Evolutionary conservation across 2,888 invertebrate species (phyloP), one percentile per base, ranked within the genome.

Genomic region (Drosophila pseudotalamancana): DNA sequence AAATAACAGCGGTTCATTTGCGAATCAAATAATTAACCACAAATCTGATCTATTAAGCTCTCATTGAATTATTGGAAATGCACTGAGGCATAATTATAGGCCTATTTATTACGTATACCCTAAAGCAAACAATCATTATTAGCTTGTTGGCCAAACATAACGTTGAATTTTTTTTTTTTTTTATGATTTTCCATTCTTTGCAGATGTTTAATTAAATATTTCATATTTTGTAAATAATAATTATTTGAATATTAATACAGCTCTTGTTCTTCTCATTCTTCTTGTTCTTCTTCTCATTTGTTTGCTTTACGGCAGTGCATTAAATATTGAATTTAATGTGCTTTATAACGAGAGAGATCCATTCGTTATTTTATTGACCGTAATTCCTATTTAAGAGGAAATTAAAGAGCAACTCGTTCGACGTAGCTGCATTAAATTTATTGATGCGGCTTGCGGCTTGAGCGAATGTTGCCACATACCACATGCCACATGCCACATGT

Each of bases 81-180:
- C n/a, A n/a, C n/a, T n/a, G n/a, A n/a, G n/a, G n/a, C n/a, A n/a
- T n/a, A n/a, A n/a, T n/a, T n/a, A n/a, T n/a, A n/a, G n/a, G n/a
- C n/a, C n/a, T n/a, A n/a, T n/a, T 18, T 18, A 48, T 35, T 48
- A 21, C 45, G 45, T 21, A 45, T 45, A 43, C 43, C 18, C 43
- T 6, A 4, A 12, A 16, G 4, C 4, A 2, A 1, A 8, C 29
- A 29, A 2, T n/a, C 18, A 6, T n/a, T 12, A 18, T 11, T 9
- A 9, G 29, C 29, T 9, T 29, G 4, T n/a, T 0, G n/a, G 2
- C 25, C 2, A 25, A 25, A 3, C 25, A 9, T 25, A 25, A n/a
- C n/a, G n/a, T n/a, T n/a, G n/a, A n/a, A n/a, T n/a, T n/a, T n/a
- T n/a, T n/a, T n/a, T n/a, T n/a, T n/a, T n/a, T n/a, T n/a, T n/a